phyloP scores from a whole-genome alignment of 2,888 invertebrate genomes.

The Andrena bicolor region DNA sequence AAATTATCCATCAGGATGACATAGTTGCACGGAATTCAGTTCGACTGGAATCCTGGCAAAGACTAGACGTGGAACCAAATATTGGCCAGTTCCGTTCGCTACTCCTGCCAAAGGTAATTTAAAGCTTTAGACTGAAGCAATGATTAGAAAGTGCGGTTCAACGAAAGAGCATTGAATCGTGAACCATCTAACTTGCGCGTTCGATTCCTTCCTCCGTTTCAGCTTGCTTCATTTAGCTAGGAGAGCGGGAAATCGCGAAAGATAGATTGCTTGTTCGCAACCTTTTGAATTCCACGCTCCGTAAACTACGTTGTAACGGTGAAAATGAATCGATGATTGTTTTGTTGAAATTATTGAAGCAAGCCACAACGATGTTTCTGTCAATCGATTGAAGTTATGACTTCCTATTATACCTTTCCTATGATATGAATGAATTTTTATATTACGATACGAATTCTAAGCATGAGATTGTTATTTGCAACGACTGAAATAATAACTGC shows the following conservation, averaged over 20 bases:
- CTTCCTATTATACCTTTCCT: background rate
- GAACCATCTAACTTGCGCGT: conserved; percentile 39
- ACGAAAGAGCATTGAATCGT: conserved; percentile 23
- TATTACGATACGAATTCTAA: too few species aligned
- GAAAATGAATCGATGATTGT: background rate
- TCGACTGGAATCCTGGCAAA: background rate
- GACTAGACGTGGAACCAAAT: background rate
- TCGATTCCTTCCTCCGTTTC: conserved; percentile 33
- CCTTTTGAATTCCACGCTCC: conserved; percentile 17
- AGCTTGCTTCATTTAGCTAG: conserved; percentile 42
- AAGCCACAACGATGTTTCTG: too few species aligned
- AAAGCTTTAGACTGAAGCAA: conserved; percentile 41
- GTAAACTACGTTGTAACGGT: background rate
- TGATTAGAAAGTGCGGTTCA: conserved; percentile 32
- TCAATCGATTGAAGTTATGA: too few species aligned
- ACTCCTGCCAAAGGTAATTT: conserved; percentile 29
- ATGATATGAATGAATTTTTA: background rate
- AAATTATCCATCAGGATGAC: background rate
- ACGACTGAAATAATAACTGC: too few species aligned
- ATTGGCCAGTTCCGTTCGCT: conserved; percentile 21
- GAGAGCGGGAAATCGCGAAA: conserved; percentile 27
- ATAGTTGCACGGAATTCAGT: background rate
- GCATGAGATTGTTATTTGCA: too few species aligned
- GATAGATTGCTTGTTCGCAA: conserved; percentile 18
- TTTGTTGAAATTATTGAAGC: background rate